Evolutionary conservation across 2,888 invertebrate genomes (phyloP).

Genomic region (Timema cristinae): DNA sequence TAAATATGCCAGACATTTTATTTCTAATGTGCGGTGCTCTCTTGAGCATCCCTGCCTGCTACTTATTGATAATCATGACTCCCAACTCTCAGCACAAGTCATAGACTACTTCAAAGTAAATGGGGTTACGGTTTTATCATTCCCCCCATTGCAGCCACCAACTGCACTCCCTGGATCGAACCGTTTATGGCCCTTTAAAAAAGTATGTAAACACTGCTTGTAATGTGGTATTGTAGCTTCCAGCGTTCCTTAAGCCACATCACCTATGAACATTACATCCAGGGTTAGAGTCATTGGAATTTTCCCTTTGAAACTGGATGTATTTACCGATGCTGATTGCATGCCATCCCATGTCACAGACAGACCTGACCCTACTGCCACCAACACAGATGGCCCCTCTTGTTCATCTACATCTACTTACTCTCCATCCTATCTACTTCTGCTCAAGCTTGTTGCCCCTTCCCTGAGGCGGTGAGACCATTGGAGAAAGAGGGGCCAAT

Average conservation of each 20-base stretch:
- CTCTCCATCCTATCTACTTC: no score
- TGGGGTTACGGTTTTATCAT: conserved; percentile 14
- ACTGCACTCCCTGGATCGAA: conserved; percentile 10
- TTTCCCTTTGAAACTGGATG: background rate
- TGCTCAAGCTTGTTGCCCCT: no score
- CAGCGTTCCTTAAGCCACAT: background rate
- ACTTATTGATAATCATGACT: background rate
- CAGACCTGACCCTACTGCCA: conserved; percentile 9
- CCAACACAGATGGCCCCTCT: background rate
- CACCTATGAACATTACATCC: background rate
- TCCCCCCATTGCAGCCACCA: conserved; percentile 13
- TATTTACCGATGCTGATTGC: background rate
- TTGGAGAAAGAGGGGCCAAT: no score
- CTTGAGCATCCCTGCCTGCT: conserved; percentile 5
- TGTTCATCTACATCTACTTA: background rate
- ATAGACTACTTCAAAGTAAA: background rate
- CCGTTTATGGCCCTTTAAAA: conserved; percentile 14
- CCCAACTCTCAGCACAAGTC: conserved; percentile 5
- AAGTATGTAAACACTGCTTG: conserved; percentile 9
- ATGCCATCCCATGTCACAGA: background rate
- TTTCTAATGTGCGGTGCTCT: conserved; percentile 7
- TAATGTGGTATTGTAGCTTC: background rate
- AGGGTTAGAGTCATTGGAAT: background rate
- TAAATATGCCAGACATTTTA: conserved; percentile 10
- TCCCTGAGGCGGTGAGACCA: no score